A percentile compares a stretch with the other conserved stretches of the same genome.
These are phyloP conservation scores for Apomyelois bistriatella DNA, from an alignment of 2,888 invertebrate genomes.

Conservation along the genomic window DNA sequence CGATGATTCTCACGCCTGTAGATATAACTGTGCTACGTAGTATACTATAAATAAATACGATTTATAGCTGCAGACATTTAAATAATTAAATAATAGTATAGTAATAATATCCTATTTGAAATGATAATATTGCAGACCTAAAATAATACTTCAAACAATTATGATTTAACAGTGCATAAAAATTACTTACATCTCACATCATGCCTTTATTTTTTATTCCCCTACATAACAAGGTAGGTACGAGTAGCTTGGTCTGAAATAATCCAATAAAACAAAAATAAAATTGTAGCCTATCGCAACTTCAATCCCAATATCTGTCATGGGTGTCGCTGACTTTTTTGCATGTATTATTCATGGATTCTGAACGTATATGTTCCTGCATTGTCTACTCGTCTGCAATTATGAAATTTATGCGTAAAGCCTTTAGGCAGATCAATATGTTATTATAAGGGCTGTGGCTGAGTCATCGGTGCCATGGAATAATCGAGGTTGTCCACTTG, in stretches of 20 bases:
- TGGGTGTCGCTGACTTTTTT: conserved; percentile 50
- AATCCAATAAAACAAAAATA: conserved; percentile 51
- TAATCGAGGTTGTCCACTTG: conserved; percentile 67
- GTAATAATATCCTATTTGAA: too few relatives aligned
- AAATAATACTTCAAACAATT: too few relatives aligned
- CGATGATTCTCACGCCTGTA: conserved; percentile 50
- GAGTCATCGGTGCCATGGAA: conserved; percentile 53
- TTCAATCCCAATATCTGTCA: conserved; percentile 39
- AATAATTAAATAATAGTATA: too few relatives aligned
- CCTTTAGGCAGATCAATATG: conserved; percentile 64
- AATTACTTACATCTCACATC: neutral
- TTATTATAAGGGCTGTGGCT: conserved; percentile 43
- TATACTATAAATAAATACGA: too few relatives aligned
- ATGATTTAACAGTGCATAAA: neutral
- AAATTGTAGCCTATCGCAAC: conserved; percentile 46
- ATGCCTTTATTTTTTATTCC: conserved; percentile 18
- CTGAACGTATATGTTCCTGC: conserved; percentile 64
- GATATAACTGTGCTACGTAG: neutral
- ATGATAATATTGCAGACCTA: too few relatives aligned
- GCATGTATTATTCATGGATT: conserved; percentile 66
- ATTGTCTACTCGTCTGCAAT: conserved; percentile 74
- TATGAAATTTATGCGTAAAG: conserved; percentile 70
- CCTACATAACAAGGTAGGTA: conserved; percentile 36
- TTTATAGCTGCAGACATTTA: too few relatives aligned
- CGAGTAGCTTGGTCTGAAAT: conserved; percentile 49